Evolutionary conservation across 2,888 invertebrate genomes (phyloP), one percentile per base, ranked within the genome.

Genomic region (Aspidiotus rigidus): DNA sequence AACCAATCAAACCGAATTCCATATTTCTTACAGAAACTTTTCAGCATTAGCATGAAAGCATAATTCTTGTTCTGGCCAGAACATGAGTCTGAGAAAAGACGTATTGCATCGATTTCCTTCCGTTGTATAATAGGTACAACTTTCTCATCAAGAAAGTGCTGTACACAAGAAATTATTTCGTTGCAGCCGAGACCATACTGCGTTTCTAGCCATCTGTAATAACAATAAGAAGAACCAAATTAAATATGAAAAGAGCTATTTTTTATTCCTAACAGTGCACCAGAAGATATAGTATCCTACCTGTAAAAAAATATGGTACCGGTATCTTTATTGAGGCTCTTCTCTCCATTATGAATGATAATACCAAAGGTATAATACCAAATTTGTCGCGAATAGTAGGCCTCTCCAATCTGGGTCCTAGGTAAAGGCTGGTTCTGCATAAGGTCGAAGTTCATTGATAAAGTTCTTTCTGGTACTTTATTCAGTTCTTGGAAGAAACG

Each of bases 351-450:
- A 40, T 64, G 54, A 54, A 64, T 64, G 13, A 53, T 17, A 53
- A 64, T 15, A 41, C 49, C 64, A 64, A 53, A 64, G 13, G 17
- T 60, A n/a, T 60, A 60, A 16, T 17, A 28, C 28, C 17, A 60
- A 60, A 60, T 60, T n/a, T 60, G 39, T 9, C 60, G 16, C 16
- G 39, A 11, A 28, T 60, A 60, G 60, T 17, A 60, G 9, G 60
- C 60, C 39, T 16, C 28, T 9, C 60, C 60, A 60, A 60, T 60
- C 7, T 9, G 10, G 7, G 60, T 60, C 8, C 28, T 11, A 11
- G 60, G 60, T 8, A 60, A n/a, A 17, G 60, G 60, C 28, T 17
- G 60, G 28, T 17, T 28, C 28, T 11, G 28, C 60, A 60, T 60
- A 10, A 60, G n/a, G 16, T 60, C 60, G 28, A 11, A 60, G 28